phyloP scores from a whole-genome alignment of 2,113 vertebrate species.

The Prunella fulvescens region DNA sequence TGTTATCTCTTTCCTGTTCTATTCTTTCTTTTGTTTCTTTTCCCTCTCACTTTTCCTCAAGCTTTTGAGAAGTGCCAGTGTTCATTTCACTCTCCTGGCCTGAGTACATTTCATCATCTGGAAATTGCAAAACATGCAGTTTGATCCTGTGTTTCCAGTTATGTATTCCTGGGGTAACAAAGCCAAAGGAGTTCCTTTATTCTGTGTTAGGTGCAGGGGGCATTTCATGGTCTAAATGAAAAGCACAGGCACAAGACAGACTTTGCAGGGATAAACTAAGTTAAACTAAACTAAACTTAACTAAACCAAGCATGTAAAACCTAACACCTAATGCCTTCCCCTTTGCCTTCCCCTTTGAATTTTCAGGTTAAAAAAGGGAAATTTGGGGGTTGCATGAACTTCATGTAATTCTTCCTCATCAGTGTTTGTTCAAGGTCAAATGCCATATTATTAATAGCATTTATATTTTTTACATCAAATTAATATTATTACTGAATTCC shows the following conservation, averaged over 20 bases:
- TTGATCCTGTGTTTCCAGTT: neutral
- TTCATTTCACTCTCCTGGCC: neutral
- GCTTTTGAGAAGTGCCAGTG: neutral
- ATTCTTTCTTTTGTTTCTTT: neutral
- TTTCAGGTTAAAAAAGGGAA: neutral
- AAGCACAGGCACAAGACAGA: neutral
- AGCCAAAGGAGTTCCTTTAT: neutral
- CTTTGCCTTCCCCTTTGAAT: neutral
- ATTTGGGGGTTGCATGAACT: neutral
- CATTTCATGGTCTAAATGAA: neutral
- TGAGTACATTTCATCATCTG: neutral
- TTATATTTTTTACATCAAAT: neutral
- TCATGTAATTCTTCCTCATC: neutral
- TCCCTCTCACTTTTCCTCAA: neutral
- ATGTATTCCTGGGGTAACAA: neutral
- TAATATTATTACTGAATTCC: neutral
- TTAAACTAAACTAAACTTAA: neutral
- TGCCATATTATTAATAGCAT: neutral
- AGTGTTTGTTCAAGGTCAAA: neutral
- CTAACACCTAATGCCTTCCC: neutral
- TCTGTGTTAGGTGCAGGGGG: neutral
- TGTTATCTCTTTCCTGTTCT: neutral
- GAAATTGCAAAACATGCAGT: neutral
- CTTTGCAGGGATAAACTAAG: neutral
- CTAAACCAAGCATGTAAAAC: neutral